Base-by-base conservation (phyloP, 2,797 vertebrate species). In the Fundulus diaphanus region DNA sequence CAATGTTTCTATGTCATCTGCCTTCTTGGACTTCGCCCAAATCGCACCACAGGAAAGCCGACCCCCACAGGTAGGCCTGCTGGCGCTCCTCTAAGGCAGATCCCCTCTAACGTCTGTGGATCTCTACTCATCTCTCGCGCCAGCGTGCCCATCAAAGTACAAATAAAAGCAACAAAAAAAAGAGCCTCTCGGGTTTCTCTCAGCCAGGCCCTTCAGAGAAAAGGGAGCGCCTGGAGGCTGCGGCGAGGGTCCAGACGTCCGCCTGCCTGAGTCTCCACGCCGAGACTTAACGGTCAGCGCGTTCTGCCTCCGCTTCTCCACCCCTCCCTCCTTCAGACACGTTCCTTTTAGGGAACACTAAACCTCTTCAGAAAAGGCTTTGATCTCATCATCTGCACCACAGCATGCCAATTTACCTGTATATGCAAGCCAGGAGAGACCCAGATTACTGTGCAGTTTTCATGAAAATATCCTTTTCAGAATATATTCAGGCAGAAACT, bases 391-490 rank as follows among this genome's bases (percentile, higher is more conserved):
- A 67, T 87, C 69, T 77, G 69, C 72, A 82, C 76, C 78, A 77
- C 82, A 82, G 78, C 85, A 73, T 77, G 78, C 65, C 82, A 65
- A 73, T 82, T 83, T 69, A 78, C 49, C 61, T 74, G 63, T 85
- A 87, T 94, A 95, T 95, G 94, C 94, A 96, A 95, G 83, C 80
- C 78, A 90, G 82, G 57, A 86, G 90, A 95, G 93, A 94, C 92
- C 90, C 66, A 79, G 85, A 85, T 91, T 92, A 94, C 89, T 89
- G 90, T 90, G 86, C 90, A 87, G 89, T 88, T 88, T 85, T 78
- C 61, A 86, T 70, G 44, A 77, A 82, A 80, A 85, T 74, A 54
- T 70, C 1, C 69, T 87, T 89, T 83, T 80, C 73, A 82, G 81
- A 89, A 81, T 80, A 81, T 78, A 79, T 88, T 89, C 81, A 86